Base-by-base conservation (phyloP, 1,140 invertebrate genomes). In the Macrosteles quadrilineatus region DNA sequence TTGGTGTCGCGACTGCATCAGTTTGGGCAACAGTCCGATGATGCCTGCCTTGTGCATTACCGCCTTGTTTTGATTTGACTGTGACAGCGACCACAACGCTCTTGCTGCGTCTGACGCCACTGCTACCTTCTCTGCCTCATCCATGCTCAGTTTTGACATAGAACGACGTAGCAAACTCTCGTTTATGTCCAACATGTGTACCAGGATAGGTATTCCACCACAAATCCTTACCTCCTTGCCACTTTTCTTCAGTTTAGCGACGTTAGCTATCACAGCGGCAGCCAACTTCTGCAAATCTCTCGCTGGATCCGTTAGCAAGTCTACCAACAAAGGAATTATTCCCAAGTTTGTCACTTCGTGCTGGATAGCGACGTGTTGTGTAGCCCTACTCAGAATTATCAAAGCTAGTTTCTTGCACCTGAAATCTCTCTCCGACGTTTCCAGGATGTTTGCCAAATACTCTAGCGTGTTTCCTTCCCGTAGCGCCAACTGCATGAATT, bases 371-470 rank as follows among this genome's bases (percentile, higher is more conserved):
- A 85, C 83, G 76, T 91, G 92, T 12, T 86, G 81, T 0, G 91
- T 90, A 45, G 96, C 90, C 76, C 91, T 87, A 69, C 88, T 86
- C 3, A 97, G 79, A 14, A 96, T 91, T 43, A 88, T 87, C 25
- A 96, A 78, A 0, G 93, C 86, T n/a, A 93, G 93, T 73, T 94
- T 85, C 82, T 85, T 93, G 79, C 94, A 96, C 76, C 94, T 93
- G 40, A 93, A 83, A 75, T 96, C 93, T 72, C 63, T 27, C 14
- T 40, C 40, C 23, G 90, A 88, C 1, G 94, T 91, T 79, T 97
- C 94, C 29, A 98, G 81, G 9, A 98, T 86, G 81, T 98, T 98
- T 0, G 97, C 91, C 0, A 98, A 80, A 0, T 97, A 86, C 80
- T 97, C 95, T 6, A 98, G 81, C 1, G 95, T 95, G 1, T 93